A percentile compares a stretch with the other conserved stretches of the same genome.
These are phyloP conservation scores for Labrus mixtus DNA, from an alignment of 2,113 vertebrate species.

Conservation along the genomic window DNA sequence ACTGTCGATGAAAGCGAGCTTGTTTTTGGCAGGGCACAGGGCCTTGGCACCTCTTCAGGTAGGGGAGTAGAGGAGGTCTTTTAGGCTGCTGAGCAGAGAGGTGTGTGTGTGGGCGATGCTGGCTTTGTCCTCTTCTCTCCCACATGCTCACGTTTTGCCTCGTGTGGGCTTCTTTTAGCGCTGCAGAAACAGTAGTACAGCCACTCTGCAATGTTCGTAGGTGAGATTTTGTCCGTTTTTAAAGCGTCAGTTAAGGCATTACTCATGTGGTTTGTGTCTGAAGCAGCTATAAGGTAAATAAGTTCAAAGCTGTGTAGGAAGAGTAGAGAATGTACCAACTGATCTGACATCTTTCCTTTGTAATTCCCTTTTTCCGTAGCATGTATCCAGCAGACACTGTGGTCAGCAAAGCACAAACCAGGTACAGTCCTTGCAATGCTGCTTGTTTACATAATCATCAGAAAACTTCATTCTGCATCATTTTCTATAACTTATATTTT, in stretches of 20 bases:
- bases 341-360: constrained; percentile 64
- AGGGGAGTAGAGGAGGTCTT: constrained; percentile 68
- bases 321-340: constrained; percentile 45
- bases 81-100: constrained; percentile 65
- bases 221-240: constrained; percentile 59
- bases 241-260: constrained; percentile 28
- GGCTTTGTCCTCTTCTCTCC: constrained; percentile 77
- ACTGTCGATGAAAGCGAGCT: constrained; percentile 74
- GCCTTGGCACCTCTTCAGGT: constrained; percentile 74
- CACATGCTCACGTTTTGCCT: constrained; percentile 73
- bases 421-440: constrained; percentile 81
- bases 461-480: background rate
- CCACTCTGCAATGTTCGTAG: constrained; percentile 55
- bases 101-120: constrained; percentile 66
- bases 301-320: constrained; percentile 59
- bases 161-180: constrained; percentile 69
- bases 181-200: constrained; percentile 50
- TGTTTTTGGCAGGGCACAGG: constrained; percentile 69
- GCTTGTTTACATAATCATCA: constrained; percentile 5
- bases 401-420: constrained; percentile 97
- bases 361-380: constrained; percentile 83
- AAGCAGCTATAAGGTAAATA: constrained; percentile 60
- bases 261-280: constrained; percentile 53
- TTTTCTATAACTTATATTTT: constrained; percentile 12
- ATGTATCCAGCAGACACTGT: constrained; percentile 96